These are phyloP conservation scores for Tetranychus urticae DNA, from an alignment of 1,140 invertebrate genomes.

Conservation along the genomic window DNA sequence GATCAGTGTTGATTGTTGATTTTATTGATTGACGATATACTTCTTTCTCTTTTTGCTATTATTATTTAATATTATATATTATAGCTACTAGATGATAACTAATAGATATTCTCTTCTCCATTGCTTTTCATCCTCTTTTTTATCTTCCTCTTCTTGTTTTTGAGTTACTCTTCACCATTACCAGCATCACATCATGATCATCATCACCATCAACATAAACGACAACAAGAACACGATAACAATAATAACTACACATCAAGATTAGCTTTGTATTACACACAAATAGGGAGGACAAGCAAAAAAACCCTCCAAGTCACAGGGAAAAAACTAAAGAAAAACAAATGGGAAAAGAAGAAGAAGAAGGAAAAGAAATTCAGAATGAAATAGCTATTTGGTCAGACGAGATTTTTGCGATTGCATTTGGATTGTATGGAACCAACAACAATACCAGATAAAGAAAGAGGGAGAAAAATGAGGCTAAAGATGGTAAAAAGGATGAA, in stretches of 20 bases:
- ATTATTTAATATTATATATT: not conserved
- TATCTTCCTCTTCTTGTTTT: not conserved
- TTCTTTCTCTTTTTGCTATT: no score
- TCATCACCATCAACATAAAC: not conserved
- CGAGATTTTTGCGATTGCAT: not conserved
- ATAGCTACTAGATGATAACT: not conserved
- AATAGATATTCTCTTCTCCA: not conserved
- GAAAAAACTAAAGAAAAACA: no score
- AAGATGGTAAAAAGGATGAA: not conserved
- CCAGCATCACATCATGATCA: no score
- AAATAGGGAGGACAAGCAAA: not conserved
- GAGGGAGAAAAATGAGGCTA: not conserved
- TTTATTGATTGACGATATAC: no score
- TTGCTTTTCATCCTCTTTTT: not conserved
- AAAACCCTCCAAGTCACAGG: no score
- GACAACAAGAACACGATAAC: not conserved
- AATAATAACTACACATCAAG: not conserved
- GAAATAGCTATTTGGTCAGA: no score
- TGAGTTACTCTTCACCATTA: no score
- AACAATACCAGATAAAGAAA: not conserved
- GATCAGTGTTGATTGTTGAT: no score
- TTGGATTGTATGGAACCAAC: not conserved
- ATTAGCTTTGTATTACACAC: not conserved
- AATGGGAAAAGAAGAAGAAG: no score
- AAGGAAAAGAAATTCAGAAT: no score